These are phyloP conservation scores for Bos indicus DNA, from an alignment of 2,113 vertebrate species.

Conservation along the genomic window DNA sequence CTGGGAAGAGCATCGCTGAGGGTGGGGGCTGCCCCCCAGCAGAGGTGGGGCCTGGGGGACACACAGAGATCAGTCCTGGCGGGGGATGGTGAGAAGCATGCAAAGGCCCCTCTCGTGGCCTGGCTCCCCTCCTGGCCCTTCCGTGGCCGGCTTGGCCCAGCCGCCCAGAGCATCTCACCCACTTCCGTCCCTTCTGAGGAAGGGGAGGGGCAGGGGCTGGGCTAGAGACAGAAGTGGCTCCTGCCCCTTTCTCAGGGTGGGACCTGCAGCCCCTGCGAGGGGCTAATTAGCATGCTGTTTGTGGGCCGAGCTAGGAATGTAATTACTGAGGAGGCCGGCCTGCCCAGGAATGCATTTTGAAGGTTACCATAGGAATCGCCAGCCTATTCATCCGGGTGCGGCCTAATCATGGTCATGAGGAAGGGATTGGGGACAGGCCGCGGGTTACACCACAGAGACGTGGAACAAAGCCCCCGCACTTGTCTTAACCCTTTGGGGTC, in stretches of 20 bases:
- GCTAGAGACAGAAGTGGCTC: neutral
- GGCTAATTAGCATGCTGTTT: conserved; percentile 88
- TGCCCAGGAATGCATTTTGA: conserved; percentile 84
- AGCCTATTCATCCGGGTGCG: conserved; percentile 86
- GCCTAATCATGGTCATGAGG: conserved; percentile 97
- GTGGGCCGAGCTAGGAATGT: conserved; percentile 92
- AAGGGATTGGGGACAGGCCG: conserved; percentile 91
- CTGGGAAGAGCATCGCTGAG: neutral
- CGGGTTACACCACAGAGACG: conserved; percentile 82
- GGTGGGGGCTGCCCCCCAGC: neutral
- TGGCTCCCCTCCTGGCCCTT: neutral
- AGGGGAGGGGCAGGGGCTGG: neutral
- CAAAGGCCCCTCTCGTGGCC: too few species aligned
- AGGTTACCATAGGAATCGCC: conserved; percentile 90
- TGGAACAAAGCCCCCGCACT: conserved; percentile 81
- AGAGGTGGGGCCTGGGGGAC: neutral
- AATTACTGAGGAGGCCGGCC: conserved; percentile 86
- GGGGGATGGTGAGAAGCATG: too few species aligned
- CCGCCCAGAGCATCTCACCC: neutral
- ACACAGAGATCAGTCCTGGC: fast-evolving
- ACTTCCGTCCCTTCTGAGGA: neutral
- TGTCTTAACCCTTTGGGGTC: conserved; percentile 84
- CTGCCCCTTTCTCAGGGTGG: conserved; percentile 76
- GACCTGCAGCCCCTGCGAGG: conserved; percentile 76
- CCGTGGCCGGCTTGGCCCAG: neutral